Evolutionary conservation across 2,888 invertebrate genomes (phyloP), one percentile per base, ranked within the genome.

Genomic region (Leptinotarsa haldemani): DNA sequence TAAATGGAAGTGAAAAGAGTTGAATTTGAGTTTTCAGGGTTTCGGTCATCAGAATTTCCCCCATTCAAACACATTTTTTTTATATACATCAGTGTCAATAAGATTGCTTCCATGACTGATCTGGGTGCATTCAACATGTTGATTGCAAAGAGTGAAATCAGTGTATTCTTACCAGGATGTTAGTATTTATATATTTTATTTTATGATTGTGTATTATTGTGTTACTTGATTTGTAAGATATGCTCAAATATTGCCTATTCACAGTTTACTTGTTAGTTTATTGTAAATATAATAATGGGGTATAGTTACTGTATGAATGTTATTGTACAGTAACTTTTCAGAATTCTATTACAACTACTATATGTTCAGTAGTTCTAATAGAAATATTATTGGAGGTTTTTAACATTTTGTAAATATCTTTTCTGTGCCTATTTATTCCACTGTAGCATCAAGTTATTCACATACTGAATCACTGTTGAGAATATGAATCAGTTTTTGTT

Each of bases 251-350:
- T 76, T 73, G 71, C 71, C 74, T 74, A 72, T 69, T 53, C 66
- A 76, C 52, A 65, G 65, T 69, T 73, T 46, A 69, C 64, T 65
- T 53, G 64, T 67, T 74, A 68, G 63, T 64, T 68, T 61, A 68
- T 69, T 76, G 74, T 74, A 76, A 72, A 74, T 72, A 70, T 72
- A 76, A 67, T 70, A 71, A 47, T 77, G 82, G 81, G 81, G 72
- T 77, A 78, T 83, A 85, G 85, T 85, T 82, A 83, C 81, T 84
- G 84, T 85, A 84, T 83, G 84, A 85, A 70, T 64, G 13, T 58
- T 74, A 82, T 85, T 83, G 83, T 84, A 84, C 83, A 78, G 81
- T 79, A 83, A 84, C 85, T 85, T 83, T 80, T 53, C 30, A 68
- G 46, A 68, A 81, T 84, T 83, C 80, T 80, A 78, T 80, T 80